Conservation (phyloP, 2,113 vertebrate species). For the Lophochroa leadbeateri region DNA sequence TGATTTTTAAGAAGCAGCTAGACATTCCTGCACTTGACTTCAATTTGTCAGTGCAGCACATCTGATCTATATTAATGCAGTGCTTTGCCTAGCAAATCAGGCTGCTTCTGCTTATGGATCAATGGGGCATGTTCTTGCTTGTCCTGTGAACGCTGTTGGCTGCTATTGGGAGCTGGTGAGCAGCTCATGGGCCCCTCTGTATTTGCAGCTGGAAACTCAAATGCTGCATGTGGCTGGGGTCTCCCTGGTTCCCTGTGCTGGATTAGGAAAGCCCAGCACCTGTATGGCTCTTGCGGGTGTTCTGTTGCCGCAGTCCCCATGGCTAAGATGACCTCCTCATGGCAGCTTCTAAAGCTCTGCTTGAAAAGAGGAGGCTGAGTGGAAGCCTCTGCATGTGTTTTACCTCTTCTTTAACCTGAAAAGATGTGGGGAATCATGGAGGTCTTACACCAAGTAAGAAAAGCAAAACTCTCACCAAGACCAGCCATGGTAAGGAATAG, state of each 20-base stretch:
- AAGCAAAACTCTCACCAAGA: not conserved
- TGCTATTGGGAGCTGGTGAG: not conserved
- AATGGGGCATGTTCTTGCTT: not conserved
- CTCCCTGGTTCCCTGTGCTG: not conserved
- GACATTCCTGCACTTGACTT: not conserved
- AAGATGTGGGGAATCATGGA: fast-evolving
- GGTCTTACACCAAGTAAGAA: not conserved
- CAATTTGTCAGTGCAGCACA: not conserved
- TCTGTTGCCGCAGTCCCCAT: not conserved
- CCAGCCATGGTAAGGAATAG: too few species aligned
- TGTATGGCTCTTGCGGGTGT: not conserved
- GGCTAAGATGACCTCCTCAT: not conserved
- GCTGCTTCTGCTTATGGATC: not conserved
- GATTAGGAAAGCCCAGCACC: not conserved
- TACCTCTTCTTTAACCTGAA: not conserved
- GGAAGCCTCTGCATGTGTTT: not conserved
- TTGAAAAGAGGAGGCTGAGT: not conserved
- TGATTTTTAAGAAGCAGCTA: not conserved
- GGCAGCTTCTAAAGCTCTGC: not conserved
- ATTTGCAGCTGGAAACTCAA: not conserved
- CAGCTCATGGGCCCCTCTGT: fast-evolving
- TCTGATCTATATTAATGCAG: not conserved
- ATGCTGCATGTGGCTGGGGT: not conserved
- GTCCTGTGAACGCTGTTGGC: fast-evolving
- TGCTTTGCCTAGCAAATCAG: not conserved